These are phyloP conservation scores for Rambutsinella grinnellia DNA, from an alignment of 2,888 invertebrate species.

Conservation along the genomic window DNA sequence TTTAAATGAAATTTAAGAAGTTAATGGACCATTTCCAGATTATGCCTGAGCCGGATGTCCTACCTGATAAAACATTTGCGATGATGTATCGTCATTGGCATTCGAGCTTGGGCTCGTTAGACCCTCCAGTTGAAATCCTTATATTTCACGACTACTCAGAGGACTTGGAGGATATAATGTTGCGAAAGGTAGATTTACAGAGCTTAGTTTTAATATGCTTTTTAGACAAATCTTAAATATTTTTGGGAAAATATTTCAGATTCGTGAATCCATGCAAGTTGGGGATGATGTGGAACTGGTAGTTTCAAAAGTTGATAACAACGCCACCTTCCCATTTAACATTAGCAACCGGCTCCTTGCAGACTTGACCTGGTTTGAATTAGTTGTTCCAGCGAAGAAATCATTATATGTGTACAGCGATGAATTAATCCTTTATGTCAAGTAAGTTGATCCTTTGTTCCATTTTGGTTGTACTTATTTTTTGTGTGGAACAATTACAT, in stretches of 20 bases:
- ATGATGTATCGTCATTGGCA: conserved; percentile 55
- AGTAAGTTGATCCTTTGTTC: no score
- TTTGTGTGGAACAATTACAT: no score
- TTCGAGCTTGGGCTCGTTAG: conserved; percentile 41
- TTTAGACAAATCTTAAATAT: no score
- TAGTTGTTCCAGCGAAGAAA: conserved; percentile 36
- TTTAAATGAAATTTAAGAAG: no score
- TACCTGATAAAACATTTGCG: conserved; percentile 33
- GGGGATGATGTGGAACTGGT: conserved; percentile 32
- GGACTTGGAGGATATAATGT: conserved; percentile 52
- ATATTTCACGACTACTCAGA: conserved; percentile 58
- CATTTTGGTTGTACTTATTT: no score
- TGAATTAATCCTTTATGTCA: conserved; percentile 52
- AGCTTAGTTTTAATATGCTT: no score
- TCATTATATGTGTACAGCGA: conserved; percentile 57
- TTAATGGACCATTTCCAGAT: no score
- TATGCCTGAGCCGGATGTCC: conserved; percentile 15
- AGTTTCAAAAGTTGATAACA: conserved; percentile 35
- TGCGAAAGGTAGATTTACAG: conserved; percentile 48
- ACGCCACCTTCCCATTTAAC: conserved; percentile 38
- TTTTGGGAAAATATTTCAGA: no score
- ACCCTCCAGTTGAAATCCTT: conserved; percentile 44
- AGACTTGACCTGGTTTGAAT: conserved; percentile 44
- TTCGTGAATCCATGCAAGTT: conserved; percentile 30
- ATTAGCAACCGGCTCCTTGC: conserved; percentile 27